Evolutionary conservation across 1,140 invertebrate species (phyloP), one percentile per base, ranked within the genome.

Genomic region (Colletes latitarsis): DNA sequence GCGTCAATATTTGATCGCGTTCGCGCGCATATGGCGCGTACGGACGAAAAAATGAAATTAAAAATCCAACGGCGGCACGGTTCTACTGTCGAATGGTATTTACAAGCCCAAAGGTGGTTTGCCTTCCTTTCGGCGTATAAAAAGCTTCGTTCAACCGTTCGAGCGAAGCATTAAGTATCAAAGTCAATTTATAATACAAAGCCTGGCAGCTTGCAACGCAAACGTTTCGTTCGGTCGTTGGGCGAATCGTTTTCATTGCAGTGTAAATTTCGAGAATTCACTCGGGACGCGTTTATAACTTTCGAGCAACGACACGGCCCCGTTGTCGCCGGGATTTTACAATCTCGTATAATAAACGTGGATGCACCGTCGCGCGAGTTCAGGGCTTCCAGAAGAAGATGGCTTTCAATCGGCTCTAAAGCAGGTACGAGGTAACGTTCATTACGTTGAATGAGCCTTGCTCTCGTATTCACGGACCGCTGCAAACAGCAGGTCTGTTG

Each of bases 1-100:
- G 72, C 79, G 82, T 82, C 74, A 75, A 60, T 74, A 84, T 78
- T 76, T 82, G 74, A 85, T 85, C 79, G 41, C 30, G 57, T 53
- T 17, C 52, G 55, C 21, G 30, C 74, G 70, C 49, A 49, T 64
- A 64, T 55, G 60, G 19, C 49, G 49, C 49, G 3, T 21, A 52
- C 64, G n/a, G 19, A 71, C 39, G 60, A 30, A 79, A n/a, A 73
- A 73, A 70, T 73, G 49, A 53, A 79, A 72, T 79, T 46, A 55
- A 79, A 73, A 79, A 79, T n/a, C 6, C 69, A 30, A 64, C 8
- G 14, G 1, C 8, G 14, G 1, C 43, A 64, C 19, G 41, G 43
- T 52, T 49, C 30, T 30, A 12, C 43, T 17, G 49, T 52, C 39
- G 4, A 21, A 55, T 52, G 49, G 19, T 6, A 49, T 53, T 69